Conservation (phyloP, 2,888 invertebrate species). For the Cremastinae sp. region DNA sequence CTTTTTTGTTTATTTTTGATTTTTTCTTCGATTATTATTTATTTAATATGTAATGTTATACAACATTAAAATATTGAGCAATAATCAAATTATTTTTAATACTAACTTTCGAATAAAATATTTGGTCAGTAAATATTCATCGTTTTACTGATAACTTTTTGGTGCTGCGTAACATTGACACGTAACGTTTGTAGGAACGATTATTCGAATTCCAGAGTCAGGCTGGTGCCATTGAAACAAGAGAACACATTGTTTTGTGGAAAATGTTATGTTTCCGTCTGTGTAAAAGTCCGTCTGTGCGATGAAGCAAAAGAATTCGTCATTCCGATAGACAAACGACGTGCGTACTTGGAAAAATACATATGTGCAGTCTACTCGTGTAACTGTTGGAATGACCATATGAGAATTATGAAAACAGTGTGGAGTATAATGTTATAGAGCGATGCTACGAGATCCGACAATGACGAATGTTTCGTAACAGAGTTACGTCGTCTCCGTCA, state of each 20-base stretch:
- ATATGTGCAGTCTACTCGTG: background rate
- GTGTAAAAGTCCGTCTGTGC: background rate
- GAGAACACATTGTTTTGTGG: background rate
- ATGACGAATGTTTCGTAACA: constrained; percentile 52
- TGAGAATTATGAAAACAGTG: constrained; percentile 49
- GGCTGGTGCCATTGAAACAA: background rate
- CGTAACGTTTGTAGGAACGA: no score
- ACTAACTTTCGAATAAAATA: no score
- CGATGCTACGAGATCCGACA: constrained; percentile 49
- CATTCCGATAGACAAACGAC: constrained; percentile 12
- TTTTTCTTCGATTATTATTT: no score
- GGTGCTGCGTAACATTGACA: no score
- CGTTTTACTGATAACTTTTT: no score
- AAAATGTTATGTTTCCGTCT: background rate
- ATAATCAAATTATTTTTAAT: no score
- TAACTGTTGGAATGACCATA: background rate
- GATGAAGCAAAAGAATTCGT: constrained; percentile 18
- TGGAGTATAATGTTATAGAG: constrained; percentile 35
- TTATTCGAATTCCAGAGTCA: background rate
- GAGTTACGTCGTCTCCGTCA: constrained; percentile 24
- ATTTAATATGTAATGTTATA: no score
- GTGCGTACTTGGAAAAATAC: constrained; percentile 7
- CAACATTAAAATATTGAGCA: no score
- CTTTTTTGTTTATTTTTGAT: no score
- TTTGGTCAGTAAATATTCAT: no score